Base-by-base conservation (phyloP, 2,888 invertebrate species). In the Mythimna loreyi region DNA sequence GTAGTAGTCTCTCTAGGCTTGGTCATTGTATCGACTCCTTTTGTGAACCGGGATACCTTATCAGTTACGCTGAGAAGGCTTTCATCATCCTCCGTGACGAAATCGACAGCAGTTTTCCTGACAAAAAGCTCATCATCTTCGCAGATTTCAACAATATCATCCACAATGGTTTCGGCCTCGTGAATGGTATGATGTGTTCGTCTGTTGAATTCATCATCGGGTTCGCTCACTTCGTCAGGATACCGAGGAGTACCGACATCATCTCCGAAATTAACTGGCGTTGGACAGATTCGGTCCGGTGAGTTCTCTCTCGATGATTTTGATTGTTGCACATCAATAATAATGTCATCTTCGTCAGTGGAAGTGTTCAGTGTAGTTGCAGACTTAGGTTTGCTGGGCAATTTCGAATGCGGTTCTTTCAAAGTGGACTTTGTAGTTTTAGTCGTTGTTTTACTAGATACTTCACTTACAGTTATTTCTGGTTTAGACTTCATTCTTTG, bases 271-370 rank as follows among this genome's bases (percentile, higher is more conserved):
- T 96, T 96, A 6, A 97, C 96, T 0, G 97, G 97, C 13, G 97
- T 96, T 0, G 97, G 97, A 83, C 97, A 97, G 66, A 97, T 96
- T 72, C 97, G 96, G 86, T 97, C 97, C 0, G 98, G 98, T 6
- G 97, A 97, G 60, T 97, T 97, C 90, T 98, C 98, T 23, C 98
- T 93, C 0, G 98, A 97, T 59, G 98, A 98, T 90, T 97, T 97
- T 0, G 97, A 97, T 87, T 97, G 97, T 87, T 97, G 97, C 57
- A 97, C 96, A 87, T 97, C 97, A 68, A 97, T 97, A 40, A 97
- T 96, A n/a, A 97, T 91, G 82, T 97, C 97, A 84, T 96, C 93
- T 71, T 96, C 96, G 77, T 96, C 96, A 78, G 91, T 92, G 33
- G 96, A 92, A 28, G 95, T 96, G 68, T 96, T 96, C 30, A 96